Evolutionary conservation across 2,888 invertebrate genomes (phyloP), one percentile per base, ranked within the genome.

Genomic region (Nomada hirtipes): DNA sequence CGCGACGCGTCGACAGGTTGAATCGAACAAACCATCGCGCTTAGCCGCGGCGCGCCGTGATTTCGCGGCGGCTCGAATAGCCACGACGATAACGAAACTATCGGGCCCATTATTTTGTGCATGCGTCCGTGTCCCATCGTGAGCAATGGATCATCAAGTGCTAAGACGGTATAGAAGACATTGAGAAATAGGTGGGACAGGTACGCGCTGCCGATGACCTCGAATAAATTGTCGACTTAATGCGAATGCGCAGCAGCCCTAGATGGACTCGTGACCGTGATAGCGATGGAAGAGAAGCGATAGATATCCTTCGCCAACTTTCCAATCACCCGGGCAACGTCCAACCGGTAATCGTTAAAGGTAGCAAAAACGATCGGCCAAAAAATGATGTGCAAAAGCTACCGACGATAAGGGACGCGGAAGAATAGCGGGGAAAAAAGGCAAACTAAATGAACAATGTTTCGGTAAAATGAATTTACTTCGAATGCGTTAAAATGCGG

Each of bases 401-500:
- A 15, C 15, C 11, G 23, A 26, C 26, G 23, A 23, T 26, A 57
- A 57, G 53, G 9, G 53, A 10, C n/a, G 53, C 4, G 4, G 53
- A 53, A 53, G 20, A 53, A 20, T 2, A 4, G 53, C 20, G 20
- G 9, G 20, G 20, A 9, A 26, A 26, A 26, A 26, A 26, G 79
- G 18, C 57, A 60, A 77, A 61, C 69, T 65, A 59, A 47, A 26
- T 73, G 86, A 75, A 78, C 80, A 83, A 86, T 88, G 83, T 88
- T 85, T 77, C 63, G 68, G 65, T 68, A 73, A 81, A 88, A 89
- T 83, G 86, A 87, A 88, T 90, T 89, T 85, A 80, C 85, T 76
- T 84, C 79, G 85, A 86, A 86, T 86, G 85, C 85, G 88, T 90
- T 87, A 88, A 90, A 90, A 88, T 88, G 77, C 87, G 86, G 74